Base-by-base conservation (phyloP, 2,113 vertebrate genomes). In the Brienomyrus longianalis region DNA sequence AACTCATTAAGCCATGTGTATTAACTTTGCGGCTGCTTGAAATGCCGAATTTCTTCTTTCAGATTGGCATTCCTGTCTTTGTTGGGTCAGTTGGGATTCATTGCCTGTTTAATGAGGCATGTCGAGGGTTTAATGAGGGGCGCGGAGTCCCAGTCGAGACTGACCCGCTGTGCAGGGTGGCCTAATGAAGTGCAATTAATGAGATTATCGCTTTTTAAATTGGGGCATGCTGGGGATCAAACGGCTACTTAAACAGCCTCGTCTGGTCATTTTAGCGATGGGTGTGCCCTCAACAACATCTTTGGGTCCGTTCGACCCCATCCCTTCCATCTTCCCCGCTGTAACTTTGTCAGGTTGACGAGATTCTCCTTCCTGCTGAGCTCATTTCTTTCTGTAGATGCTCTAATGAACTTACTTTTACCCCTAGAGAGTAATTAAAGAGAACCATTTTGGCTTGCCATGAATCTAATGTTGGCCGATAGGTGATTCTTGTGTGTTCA, bases 181-280 rank as follows among this genome's bases (percentile, higher is more conserved):
- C 52, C 80, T 89, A 84, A 89, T 84, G 51, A 89, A 84, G 88
- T 45, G 77, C 51, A 89, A 84, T 54, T 84, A 86, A 86, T 90
- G 89, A 86, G 83, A 90, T 84, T 86, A 90, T 90, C 27, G 59
- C 50, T 90, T 90, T 70, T 74, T 56, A 86, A 70, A 86, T 86
- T 47, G 39, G n/a, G 43, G 2, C 27, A 8, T 8, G 2, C 59
- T 39, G 45, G 66, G 47, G 15, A 90, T 86, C 56, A 51, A 35
- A 86, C 19, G 59, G 27, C 13, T 13, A 43, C 19, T 83, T 54
- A 56, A 51, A 35, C 35, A 13, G 7, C 31, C 48, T 56, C 15
- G 48, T 83, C 52, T 88, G 31, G 45, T 70, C 62, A 15, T 51
- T 70, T 80, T 77, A 13, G 51, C n/a, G 17, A 27, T n/a, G 31